These are phyloP conservation scores for Clunio marinus DNA, from an alignment of 2,888 invertebrate genomes.

Conservation along the genomic window DNA sequence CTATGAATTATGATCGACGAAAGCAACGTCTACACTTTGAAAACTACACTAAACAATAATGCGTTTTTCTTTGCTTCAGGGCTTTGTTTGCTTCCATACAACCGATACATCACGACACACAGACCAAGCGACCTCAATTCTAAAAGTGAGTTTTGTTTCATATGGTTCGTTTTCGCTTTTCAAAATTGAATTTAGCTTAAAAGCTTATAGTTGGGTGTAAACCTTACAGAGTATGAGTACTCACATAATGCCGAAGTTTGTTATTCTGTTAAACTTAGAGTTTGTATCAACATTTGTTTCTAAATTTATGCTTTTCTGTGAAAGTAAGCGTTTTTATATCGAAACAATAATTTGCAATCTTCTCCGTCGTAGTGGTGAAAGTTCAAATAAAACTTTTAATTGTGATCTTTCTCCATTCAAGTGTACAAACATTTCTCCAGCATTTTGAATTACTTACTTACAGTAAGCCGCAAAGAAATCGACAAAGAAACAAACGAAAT, in stretches of 20 bases:
- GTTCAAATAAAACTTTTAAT: not conserved
- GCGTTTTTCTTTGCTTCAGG: not conserved
- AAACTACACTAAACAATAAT: no score
- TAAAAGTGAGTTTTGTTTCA: not conserved
- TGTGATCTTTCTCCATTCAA: not conserved
- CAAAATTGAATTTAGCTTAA: conserved; percentile 6
- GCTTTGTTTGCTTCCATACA: not conserved
- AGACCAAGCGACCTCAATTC: not conserved
- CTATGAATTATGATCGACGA: no score
- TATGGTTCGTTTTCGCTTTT: conserved; percentile 3
- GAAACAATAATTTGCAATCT: no score
- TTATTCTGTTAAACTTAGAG: no score
- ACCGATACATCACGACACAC: conserved; percentile 1
- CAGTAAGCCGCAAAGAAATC: not conserved
- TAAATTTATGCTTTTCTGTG: no score
- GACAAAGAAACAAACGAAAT: not conserved
- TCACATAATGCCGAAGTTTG: no score
- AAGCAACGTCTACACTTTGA: no score
- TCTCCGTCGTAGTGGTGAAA: not conserved
- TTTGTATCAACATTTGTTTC: no score
- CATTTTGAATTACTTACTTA: not conserved
- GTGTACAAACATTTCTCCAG: not conserved
- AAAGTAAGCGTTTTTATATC: no score
- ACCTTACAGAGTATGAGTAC: not conserved
- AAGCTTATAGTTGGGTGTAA: not conserved